These are phyloP conservation scores for Rana temporaria DNA, from an alignment of 2,113 vertebrate species.

Conservation along the genomic window DNA sequence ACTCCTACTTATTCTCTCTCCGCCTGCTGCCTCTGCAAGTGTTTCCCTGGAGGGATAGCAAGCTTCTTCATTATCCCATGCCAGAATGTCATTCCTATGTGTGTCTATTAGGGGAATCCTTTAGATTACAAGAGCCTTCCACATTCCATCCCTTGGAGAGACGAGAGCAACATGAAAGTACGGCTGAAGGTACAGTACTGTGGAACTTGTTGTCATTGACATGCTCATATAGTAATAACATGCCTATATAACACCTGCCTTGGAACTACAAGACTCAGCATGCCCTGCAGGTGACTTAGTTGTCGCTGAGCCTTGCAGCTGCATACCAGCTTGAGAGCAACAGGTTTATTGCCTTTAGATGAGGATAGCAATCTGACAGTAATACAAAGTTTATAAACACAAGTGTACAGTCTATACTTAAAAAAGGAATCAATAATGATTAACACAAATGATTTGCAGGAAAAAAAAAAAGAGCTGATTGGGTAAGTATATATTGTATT, in stretches of 20 bases:
- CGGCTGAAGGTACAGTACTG: slow-evolving; percentile 33
- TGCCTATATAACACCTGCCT: neutral
- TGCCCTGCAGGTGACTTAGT: neutral
- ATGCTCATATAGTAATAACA: neutral
- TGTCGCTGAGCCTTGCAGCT: neutral
- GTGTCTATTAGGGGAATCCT: neutral
- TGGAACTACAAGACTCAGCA: slow-evolving; percentile 13
- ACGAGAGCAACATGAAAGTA: slow-evolving; percentile 20
- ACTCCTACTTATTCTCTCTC: slow-evolving; percentile 21
- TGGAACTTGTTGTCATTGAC: neutral
- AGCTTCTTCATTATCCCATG: slow-evolving; percentile 18
- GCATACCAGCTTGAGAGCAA: too few species aligned
- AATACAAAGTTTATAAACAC: too few species aligned
- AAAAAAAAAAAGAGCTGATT: too few species aligned
- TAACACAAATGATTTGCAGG: too few species aligned
- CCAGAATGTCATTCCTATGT: neutral
- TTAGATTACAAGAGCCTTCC: neutral
- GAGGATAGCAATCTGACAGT: too few species aligned
- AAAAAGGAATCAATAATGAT: too few species aligned
- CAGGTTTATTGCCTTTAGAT: too few species aligned
- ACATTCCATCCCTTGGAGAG: neutral
- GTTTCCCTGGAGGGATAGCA: slow-evolving; percentile 27
- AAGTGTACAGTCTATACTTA: too few species aligned
- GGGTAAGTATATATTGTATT: too few species aligned
- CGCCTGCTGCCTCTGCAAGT: slow-evolving; percentile 14